Evolutionary conservation across 2,888 invertebrate genomes (phyloP).

Genomic region (Ochropleura leucogaster): DNA sequence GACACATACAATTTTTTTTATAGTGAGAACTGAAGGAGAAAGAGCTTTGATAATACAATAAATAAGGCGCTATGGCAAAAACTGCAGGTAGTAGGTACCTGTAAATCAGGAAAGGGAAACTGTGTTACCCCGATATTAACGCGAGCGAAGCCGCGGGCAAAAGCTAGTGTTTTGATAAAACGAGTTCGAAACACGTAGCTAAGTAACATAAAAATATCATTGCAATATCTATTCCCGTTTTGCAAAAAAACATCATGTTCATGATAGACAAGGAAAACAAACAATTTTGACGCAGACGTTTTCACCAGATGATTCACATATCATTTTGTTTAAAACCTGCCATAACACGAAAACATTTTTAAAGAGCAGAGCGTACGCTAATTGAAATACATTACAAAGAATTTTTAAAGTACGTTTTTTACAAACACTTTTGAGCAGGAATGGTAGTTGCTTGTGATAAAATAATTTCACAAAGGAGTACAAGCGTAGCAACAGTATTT

Average conservation of each 20-base stretch:
- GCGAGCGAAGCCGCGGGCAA: too few species aligned
- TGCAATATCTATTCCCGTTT: constrained; percentile 1
- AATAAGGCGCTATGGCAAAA: too few species aligned
- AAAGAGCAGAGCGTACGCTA: constrained; percentile 38
- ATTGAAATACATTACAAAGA: constrained; percentile 54
- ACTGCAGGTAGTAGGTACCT: too few species aligned
- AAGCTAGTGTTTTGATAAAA: neutral
- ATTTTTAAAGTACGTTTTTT: constrained; percentile 52
- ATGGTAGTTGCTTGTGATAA: constrained; percentile 1
- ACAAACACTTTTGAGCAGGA: constrained; percentile 45
- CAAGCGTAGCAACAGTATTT: neutral
- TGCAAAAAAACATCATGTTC: constrained; percentile 1
- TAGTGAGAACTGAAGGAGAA: too few species aligned
- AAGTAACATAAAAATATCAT: neutral
- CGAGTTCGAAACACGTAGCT: neutral
- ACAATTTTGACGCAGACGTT: constrained; percentile 39
- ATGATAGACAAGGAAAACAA: constrained; percentile 20
- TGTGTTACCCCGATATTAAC: too few species aligned
- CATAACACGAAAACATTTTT: constrained; percentile 46
- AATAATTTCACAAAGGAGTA: constrained; percentile 34
- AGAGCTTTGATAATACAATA: too few species aligned
- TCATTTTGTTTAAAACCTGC: constrained; percentile 40
- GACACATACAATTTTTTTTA: too few species aligned
- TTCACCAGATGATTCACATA: constrained; percentile 33
- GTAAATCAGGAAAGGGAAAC: too few species aligned